Conservation (phyloP, 2,113 vertebrate genomes). For the Silurus asotus region DNA sequence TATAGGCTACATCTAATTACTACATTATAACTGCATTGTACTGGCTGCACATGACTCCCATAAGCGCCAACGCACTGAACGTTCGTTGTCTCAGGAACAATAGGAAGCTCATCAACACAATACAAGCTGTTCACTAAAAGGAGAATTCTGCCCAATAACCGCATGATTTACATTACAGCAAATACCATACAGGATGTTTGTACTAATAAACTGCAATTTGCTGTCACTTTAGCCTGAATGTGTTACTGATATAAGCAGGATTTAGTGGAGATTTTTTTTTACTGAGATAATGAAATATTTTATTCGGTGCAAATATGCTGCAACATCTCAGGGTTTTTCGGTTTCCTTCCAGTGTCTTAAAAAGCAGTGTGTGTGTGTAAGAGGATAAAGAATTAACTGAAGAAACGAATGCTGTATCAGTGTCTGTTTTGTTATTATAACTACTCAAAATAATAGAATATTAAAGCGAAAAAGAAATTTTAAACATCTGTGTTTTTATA, state of each 20-base stretch:
- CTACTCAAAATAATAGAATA: background rate
- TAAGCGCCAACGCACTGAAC: background rate
- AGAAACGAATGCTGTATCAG: background rate
- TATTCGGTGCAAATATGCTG: constrained; percentile 3
- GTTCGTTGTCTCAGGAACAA: background rate
- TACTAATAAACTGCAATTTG: background rate
- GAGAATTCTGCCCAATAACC: background rate
- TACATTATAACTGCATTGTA: background rate
- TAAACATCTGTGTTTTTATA: background rate
- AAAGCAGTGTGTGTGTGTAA: too few relatives aligned
- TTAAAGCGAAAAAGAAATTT: background rate
- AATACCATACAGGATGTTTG: background rate
- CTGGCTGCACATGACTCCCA: background rate
- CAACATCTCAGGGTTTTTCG: background rate
- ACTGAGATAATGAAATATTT: background rate
- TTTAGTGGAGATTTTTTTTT: background rate
- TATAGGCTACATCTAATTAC: background rate
- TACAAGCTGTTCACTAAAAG: background rate
- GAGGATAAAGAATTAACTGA: background rate
- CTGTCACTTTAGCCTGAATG: background rate
- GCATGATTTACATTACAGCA: background rate
- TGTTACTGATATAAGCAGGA: background rate
- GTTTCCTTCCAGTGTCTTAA: background rate
- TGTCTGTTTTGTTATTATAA: background rate
- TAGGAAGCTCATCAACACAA: background rate